Percentiles rank a stretch among this genome's conserved stretches.
phyloP scores from a whole-genome alignment of 2,888 invertebrate genomes.

The Drosophila trichaetosa region DNA sequence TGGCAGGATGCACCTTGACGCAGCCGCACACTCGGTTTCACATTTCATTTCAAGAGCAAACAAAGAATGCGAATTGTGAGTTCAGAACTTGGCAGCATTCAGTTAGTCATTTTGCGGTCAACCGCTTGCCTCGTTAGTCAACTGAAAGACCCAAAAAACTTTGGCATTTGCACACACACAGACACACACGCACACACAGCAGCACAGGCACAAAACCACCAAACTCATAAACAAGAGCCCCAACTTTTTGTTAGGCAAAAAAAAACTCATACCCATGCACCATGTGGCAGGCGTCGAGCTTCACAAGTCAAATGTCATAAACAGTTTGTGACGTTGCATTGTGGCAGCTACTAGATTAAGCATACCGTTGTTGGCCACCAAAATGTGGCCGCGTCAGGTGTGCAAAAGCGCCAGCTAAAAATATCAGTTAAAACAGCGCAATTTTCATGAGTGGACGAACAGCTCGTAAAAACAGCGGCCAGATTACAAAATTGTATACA shows the following conservation, averaged over 20 bases:
- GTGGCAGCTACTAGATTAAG: conserved; percentile 31
- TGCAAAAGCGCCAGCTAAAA: conserved; percentile 7
- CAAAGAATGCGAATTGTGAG: conserved; percentile 16
- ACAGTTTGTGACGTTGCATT: conserved; percentile 28
- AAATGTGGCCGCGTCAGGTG: conserved; percentile 25
- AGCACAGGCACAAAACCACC: neutral
- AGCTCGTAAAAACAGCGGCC: neutral
- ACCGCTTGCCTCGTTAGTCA: conserved; percentile 54
- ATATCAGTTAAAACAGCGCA: neutral
- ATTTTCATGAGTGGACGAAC: conserved; percentile 4
- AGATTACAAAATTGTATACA: neutral
- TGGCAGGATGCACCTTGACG: conserved; percentile 24
- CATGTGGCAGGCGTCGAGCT: conserved; percentile 9
- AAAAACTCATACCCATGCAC: conserved; percentile 12
- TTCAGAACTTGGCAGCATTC: conserved; percentile 29
- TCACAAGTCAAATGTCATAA: conserved; percentile 45
- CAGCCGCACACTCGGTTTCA: conserved; percentile 13
- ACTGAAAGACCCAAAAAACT: conserved; percentile 40
- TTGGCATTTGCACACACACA: conserved; percentile 5
- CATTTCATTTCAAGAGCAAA: conserved; percentile 26
- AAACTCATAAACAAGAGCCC: conserved; percentile 19
- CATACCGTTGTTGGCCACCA: neutral
- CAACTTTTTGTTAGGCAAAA: conserved; percentile 6
- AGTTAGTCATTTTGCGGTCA: conserved; percentile 60
- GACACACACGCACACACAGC: neutral